Evolutionary conservation across 2,113 vertebrate genomes (phyloP).

Genomic region (Sylvietta virens): DNA sequence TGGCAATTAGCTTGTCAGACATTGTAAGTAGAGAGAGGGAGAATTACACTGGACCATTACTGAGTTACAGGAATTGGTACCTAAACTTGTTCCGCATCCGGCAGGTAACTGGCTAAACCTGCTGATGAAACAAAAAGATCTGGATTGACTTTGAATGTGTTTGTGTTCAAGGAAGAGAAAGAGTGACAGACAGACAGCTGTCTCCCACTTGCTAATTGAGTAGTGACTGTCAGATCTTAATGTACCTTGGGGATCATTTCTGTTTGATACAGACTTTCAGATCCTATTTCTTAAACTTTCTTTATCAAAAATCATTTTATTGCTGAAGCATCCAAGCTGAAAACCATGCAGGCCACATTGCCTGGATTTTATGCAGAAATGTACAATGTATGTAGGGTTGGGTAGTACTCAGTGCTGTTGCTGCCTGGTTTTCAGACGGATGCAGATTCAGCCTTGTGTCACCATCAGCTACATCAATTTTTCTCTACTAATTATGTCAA

Average conservation of each 20-base stretch:
- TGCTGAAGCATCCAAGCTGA: background rate
- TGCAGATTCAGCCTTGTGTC: conserved; percentile 1
- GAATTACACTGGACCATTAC: background rate
- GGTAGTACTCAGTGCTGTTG: background rate
- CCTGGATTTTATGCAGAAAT: background rate
- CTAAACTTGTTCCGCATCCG: conserved; percentile 42
- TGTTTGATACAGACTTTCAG: background rate
- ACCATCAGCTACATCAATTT: background rate
- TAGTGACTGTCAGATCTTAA: conserved; percentile 25
- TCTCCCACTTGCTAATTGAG: conserved; percentile 38
- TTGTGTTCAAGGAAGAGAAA: conserved; percentile 18
- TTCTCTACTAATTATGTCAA: background rate
- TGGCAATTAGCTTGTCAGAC: background rate
- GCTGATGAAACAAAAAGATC: conserved; percentile 42
- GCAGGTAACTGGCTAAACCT: conserved; percentile 47
- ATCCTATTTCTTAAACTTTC: background rate
- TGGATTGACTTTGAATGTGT: conserved; percentile 28
- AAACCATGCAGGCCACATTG: background rate
- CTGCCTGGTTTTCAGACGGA: conserved; percentile 2
- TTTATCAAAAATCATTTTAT: background rate
- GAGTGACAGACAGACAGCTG: conserved; percentile 24
- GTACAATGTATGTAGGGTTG: background rate
- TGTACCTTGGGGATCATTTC: background rate
- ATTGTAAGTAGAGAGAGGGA: background rate
- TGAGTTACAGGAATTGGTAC: background rate